Percentiles rank a stretch among this genome's conserved stretches.
These are phyloP conservation scores for Lacerta bilineata DNA, from an alignment of 2,797 vertebrate genomes.

Conservation along the genomic window DNA sequence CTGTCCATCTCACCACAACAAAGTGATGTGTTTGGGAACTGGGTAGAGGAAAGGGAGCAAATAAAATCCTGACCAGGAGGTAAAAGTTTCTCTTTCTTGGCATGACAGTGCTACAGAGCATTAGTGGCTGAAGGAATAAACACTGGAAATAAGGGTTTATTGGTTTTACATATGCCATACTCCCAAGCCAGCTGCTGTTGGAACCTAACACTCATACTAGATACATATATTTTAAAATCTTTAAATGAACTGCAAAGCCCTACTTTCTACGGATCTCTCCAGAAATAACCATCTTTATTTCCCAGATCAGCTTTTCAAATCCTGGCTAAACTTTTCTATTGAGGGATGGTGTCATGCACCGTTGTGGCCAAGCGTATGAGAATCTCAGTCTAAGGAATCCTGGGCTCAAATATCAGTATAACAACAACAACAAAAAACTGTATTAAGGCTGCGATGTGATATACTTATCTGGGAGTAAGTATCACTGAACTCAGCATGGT, in stretches of 20 bases:
- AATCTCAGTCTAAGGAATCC: neutral
- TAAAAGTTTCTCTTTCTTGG: slow-evolving; percentile 5
- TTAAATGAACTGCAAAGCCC: slow-evolving; percentile 53
- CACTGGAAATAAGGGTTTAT: slow-evolving; percentile 54
- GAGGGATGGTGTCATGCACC: neutral
- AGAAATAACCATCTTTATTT: slow-evolving; percentile 48
- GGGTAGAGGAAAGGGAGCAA: slow-evolving; percentile 28
- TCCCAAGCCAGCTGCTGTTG: slow-evolving; percentile 35
- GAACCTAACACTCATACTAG: slow-evolving; percentile 58
- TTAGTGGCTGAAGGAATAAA: slow-evolving; percentile 47
- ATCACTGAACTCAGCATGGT: neutral
- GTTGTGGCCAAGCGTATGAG: too few relatives aligned
- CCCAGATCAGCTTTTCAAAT: neutral
- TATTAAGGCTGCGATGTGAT: neutral
- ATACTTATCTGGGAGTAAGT: neutral
- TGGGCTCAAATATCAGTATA: neutral
- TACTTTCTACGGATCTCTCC: slow-evolving; percentile 55
- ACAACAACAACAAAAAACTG: neutral
- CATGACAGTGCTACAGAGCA: slow-evolving; percentile 24
- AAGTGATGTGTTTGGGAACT: slow-evolving; percentile 33
- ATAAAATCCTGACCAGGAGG: slow-evolving; percentile 44
- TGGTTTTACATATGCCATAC: slow-evolving; percentile 48
- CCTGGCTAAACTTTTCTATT: neutral
- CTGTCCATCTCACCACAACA: neutral
- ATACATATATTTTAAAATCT: slow-evolving; percentile 12